Percentiles rank a stretch among this genome's conserved stretches.
Evolutionary conservation across 1,140 invertebrate species (phyloP).

Genomic region (Grapholita molesta): DNA sequence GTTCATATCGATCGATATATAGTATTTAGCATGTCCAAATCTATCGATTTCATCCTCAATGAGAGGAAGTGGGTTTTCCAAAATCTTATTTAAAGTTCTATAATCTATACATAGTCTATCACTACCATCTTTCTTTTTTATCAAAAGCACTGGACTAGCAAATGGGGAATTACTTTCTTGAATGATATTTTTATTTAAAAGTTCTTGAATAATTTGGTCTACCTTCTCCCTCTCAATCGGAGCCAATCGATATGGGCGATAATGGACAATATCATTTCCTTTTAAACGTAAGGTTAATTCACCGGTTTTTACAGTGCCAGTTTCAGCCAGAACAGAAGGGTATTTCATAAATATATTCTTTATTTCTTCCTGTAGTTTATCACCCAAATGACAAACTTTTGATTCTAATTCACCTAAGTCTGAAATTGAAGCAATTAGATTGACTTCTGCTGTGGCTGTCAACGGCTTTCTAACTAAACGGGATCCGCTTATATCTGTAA

Average conservation of each 20-base stretch:
- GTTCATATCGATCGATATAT: slow-evolving; percentile 25
- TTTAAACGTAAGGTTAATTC: slow-evolving; percentile 6
- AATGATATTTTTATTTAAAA: slow-evolving; percentile 47
- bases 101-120: slow-evolving; percentile 23
- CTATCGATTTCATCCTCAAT: slow-evolving; percentile 17
- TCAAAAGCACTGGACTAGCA: slow-evolving; percentile 23
- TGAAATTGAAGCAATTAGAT: neutral
- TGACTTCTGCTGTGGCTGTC: neutral
- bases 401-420: neutral
- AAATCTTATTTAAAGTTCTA: slow-evolving; percentile 8
- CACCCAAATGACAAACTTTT: neutral
- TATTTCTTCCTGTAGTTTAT: neutral
- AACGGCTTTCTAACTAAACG: neutral
- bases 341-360: neutral
- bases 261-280: neutral
- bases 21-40: slow-evolving; percentile 6
- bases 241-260: slow-evolving; percentile 15
- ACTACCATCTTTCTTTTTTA: slow-evolving; percentile 28
- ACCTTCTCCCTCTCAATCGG: slow-evolving; percentile 19
- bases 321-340: neutral
- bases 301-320: slow-evolving; percentile 2
- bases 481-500: neutral
- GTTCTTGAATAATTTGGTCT: slow-evolving; percentile 40
- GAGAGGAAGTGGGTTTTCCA: slow-evolving; percentile 17
- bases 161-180: slow-evolving; percentile 38